Conservation (phyloP, 2,888 invertebrate genomes). For the Andrena haemorrhoa region DNA sequence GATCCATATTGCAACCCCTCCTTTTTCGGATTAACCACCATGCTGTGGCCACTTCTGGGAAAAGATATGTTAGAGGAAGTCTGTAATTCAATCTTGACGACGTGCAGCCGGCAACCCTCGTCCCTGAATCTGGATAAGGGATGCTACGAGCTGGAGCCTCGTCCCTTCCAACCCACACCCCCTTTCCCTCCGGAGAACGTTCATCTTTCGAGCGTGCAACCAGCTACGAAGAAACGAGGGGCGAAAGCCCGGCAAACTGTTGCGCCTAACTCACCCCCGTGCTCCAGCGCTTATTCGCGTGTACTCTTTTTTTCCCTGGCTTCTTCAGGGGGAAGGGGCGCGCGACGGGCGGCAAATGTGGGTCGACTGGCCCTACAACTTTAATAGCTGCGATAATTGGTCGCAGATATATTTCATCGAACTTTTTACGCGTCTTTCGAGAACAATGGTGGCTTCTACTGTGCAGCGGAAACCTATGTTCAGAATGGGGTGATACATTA, state of each 20-base stretch:
- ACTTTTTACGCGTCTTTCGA: not conserved
- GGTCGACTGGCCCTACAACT: not conserved
- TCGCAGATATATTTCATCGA: not conserved
- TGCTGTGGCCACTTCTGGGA: not conserved
- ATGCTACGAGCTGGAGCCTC: conserved; percentile 2
- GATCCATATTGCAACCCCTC: not conserved
- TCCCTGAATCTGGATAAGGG: conserved; percentile 23
- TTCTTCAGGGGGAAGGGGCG: not conserved
- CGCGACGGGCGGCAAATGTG: not conserved
- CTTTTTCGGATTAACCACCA: not conserved
- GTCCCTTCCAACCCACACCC: not conserved
- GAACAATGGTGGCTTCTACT: not conserved
- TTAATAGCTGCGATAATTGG: conserved; percentile 16
- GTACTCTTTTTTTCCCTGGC: conserved; percentile 29
- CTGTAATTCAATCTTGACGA: conserved; percentile 2
- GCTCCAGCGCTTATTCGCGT: conserved; percentile 23
- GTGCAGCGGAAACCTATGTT: not conserved
- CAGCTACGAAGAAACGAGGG: conserved; percentile 44
- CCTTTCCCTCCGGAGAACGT: conserved; percentile 9
- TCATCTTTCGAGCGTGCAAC: conserved; percentile 16
- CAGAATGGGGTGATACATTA: not conserved
- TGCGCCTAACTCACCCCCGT: conserved; percentile 48
- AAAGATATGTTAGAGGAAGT: not conserved
- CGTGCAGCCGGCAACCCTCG: not conserved
- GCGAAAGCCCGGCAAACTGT: conserved; percentile 65